Conservation (phyloP, 2,113 vertebrate genomes). For the Strigops habroptila region DNA sequence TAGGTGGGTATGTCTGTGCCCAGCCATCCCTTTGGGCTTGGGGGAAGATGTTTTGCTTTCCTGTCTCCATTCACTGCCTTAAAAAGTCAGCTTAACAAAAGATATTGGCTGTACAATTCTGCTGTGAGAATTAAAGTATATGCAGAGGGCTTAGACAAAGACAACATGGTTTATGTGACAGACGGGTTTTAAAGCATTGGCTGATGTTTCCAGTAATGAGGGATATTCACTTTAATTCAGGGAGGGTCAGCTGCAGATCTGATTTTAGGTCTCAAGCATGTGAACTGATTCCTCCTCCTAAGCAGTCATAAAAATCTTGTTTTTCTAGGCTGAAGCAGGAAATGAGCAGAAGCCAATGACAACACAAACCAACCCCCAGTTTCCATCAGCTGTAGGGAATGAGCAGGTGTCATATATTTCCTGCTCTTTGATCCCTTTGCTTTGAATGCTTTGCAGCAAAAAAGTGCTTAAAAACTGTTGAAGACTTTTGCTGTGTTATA, state of each 20-base stretch:
- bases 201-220: background rate
- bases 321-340: background rate
- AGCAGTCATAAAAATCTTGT: background rate
- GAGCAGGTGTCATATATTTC: background rate
- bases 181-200: background rate
- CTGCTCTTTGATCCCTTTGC: slow-evolving; percentile 7
- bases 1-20: background rate
- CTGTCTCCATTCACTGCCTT: background rate
- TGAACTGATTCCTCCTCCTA: background rate
- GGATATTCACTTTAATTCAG: background rate
- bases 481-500: background rate
- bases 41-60: background rate
- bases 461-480: background rate
- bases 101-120: background rate
- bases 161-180: background rate
- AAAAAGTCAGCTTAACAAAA: background rate
- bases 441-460: slow-evolving; percentile 1
- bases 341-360: background rate
- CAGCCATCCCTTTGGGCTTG: background rate
- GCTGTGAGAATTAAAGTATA: background rate
- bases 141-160: background rate
- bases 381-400: background rate
- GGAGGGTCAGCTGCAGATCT: background rate
- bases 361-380: background rate
- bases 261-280: background rate